These are phyloP conservation scores for Holothuria glaberrima DNA, from an alignment of 35 echinoderm and acorn worm genomes.

Conservation along the genomic window DNA sequence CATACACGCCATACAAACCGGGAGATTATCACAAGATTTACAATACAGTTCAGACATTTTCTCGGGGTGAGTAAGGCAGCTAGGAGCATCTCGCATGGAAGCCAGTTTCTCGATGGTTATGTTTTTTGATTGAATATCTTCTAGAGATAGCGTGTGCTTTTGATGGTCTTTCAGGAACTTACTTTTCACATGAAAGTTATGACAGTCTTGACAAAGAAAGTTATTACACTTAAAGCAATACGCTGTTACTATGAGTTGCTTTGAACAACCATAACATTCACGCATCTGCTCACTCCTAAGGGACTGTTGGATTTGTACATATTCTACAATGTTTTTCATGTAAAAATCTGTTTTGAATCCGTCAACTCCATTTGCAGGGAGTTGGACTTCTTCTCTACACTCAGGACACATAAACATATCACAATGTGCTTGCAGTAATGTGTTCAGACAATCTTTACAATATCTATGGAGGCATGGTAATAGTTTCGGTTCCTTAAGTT, in stretches of 20 bases:
- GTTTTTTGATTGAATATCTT: not conserved
- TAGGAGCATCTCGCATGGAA: not conserved
- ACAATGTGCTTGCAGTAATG: not conserved
- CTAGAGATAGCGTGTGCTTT: not conserved
- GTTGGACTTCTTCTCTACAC: not conserved
- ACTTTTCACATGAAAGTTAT: not conserved
- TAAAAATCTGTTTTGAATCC: slow-evolving; percentile 18
- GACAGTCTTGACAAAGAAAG: not conserved
- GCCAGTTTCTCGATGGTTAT: slow-evolving; percentile 2
- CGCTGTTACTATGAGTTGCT: not conserved
- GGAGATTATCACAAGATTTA: slow-evolving; percentile 1
- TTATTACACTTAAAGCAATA: slow-evolving; percentile 9
- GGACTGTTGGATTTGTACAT: not conserved
- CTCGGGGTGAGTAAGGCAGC: not conserved
- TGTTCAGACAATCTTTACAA: not conserved
- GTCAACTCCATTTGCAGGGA: not conserved
- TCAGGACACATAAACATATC: not conserved
- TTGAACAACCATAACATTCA: not conserved
- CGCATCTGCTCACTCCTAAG: not conserved
- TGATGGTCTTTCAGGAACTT: not conserved
- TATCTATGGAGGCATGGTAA: slow-evolving; percentile 24
- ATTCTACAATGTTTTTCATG: not conserved
- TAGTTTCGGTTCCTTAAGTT: not conserved
- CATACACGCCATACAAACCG: not conserved
- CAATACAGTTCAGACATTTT: not conserved